These are phyloP conservation scores for Drosophila melanosoma DNA, from an alignment of 2,888 invertebrate species.

Conservation along the genomic window DNA sequence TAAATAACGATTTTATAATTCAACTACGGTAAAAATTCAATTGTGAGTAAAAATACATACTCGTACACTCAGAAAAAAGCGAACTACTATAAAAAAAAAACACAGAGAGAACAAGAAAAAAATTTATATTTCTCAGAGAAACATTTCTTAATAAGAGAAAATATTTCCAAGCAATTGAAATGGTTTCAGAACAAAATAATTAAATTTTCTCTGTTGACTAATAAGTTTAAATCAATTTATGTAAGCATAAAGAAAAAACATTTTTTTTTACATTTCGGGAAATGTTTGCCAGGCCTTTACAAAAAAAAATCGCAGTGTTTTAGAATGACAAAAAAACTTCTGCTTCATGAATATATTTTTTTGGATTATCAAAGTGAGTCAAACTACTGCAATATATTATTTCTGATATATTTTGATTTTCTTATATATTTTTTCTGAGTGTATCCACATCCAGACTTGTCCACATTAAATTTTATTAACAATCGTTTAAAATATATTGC, in stretches of 20 bases:
- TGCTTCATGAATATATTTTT: too few species aligned
- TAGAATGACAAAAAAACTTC: neutral
- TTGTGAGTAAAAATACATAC: neutral
- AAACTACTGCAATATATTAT: neutral
- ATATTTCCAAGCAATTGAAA: neutral
- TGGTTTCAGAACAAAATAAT: too few species aligned
- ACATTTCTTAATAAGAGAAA: neutral
- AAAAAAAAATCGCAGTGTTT: neutral
- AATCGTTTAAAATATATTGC: neutral
- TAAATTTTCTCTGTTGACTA: neutral
- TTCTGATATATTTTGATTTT: too few species aligned
- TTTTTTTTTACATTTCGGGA: neutral
- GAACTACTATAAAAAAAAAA: neutral
- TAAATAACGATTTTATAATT: neutral
- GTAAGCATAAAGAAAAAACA: too few species aligned
- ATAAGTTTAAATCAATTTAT: too few species aligned
- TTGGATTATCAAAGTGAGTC: neutral
- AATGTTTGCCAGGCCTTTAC: neutral
- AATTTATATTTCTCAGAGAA: neutral
- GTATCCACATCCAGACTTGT: neutral
- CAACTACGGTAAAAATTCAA: neutral
- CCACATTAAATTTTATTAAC: constrained; percentile 6
- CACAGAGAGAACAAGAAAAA: too few species aligned
- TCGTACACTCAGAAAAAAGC: neutral
- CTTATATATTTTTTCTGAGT: neutral